Evolutionary conservation across 2,888 invertebrate species (phyloP).

Genomic region (Bhutanitis thaidina): DNA sequence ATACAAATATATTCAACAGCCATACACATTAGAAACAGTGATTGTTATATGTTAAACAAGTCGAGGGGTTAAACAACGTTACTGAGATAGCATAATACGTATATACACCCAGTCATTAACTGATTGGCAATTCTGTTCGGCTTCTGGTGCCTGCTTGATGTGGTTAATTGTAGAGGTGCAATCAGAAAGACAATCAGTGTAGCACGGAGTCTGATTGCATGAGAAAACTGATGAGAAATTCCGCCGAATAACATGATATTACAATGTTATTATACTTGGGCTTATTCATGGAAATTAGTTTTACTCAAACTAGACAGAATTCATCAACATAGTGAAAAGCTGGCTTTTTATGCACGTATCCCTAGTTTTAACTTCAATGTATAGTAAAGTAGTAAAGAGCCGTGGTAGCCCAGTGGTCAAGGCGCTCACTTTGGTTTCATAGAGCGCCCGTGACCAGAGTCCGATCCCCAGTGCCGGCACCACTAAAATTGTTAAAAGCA

Average conservation of each 20-base stretch:
- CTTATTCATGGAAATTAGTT: neutral
- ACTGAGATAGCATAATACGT: conserved; percentile 4
- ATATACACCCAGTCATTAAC: conserved; percentile 41
- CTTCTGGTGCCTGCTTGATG: conserved; percentile 43
- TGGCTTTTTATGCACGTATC: too few relatives aligned
- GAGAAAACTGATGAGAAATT: conserved; percentile 13
- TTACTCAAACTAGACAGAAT: too few relatives aligned
- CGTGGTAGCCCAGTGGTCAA: too few relatives aligned
- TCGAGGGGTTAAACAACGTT: conserved; percentile 15
- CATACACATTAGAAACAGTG: neutral
- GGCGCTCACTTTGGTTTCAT: too few relatives aligned
- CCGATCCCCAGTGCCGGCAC: too few relatives aligned
- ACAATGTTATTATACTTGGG: neutral
- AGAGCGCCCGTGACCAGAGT: too few relatives aligned
- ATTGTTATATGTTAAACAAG: conserved; percentile 10
- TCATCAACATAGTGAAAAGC: too few relatives aligned
- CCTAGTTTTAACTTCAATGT: too few relatives aligned
- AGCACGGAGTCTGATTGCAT: conserved; percentile 18
- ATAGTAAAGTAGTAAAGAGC: too few relatives aligned
- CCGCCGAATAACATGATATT: neutral
- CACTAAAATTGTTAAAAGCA: too few relatives aligned
- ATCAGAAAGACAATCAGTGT: conserved; percentile 63
- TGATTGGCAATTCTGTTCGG: conserved; percentile 65
- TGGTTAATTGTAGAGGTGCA: conserved; percentile 57
- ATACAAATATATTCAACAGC: too few relatives aligned